These are phyloP conservation scores for Okapia johnstoni DNA, from an alignment of 2,113 vertebrate genomes.

Conservation along the genomic window DNA sequence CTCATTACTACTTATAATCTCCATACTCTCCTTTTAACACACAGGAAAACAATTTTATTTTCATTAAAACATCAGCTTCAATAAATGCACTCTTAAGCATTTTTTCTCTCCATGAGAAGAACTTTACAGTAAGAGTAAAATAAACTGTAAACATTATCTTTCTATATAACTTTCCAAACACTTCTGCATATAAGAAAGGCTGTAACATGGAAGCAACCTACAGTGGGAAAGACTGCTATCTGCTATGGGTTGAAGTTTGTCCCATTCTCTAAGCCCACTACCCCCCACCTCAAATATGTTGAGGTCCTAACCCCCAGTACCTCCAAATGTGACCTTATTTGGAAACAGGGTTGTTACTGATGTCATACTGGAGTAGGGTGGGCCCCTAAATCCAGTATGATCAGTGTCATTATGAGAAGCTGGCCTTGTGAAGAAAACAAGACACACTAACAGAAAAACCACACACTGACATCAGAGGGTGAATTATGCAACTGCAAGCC, in stretches of 20 bases:
- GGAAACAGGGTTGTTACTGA: background rate
- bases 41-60: background rate
- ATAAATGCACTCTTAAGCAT: background rate
- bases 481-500: background rate
- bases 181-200: background rate
- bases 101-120: background rate
- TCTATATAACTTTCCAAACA: background rate
- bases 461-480: background rate
- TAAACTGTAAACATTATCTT: background rate
- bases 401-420: background rate
- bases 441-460: background rate
- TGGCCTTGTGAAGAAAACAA: background rate
- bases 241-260: background rate
- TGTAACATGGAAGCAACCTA: background rate
- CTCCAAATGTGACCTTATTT: background rate
- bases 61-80: background rate
- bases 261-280: background rate
- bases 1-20: background rate
- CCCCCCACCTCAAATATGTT: background rate
- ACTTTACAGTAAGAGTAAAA: background rate
- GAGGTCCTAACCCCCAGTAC: background rate
- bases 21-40: background rate
- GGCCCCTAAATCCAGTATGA: background rate
- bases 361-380: background rate
- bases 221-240: background rate